Evolutionary conservation across 2,113 vertebrate genomes (phyloP).

Genomic region (Indicator maculatus): DNA sequence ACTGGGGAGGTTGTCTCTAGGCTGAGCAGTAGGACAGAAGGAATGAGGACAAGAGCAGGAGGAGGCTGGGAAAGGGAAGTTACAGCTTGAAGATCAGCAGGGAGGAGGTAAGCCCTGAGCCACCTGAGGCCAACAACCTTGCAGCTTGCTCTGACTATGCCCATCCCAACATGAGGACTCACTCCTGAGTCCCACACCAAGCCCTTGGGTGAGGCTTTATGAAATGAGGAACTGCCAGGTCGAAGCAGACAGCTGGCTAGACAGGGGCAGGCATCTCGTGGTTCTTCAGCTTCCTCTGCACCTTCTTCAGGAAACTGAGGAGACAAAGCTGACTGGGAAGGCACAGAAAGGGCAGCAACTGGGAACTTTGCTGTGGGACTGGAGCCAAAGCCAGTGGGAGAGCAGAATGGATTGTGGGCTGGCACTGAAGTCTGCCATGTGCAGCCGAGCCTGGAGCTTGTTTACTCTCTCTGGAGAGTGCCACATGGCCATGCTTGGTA

Average conservation of each 20-base stretch:
- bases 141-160: background rate
- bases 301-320: background rate
- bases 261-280: background rate
- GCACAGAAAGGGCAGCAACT: background rate
- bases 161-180: background rate
- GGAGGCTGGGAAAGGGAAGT: background rate
- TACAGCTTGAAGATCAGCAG: background rate
- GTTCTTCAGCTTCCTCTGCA: background rate
- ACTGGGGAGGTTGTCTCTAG: background rate
- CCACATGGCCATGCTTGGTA: background rate
- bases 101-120: background rate
- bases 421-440: background rate
- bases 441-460: background rate
- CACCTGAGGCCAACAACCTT: background rate
- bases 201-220: background rate
- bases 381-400: background rate
- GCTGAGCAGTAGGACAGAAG: background rate
- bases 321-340: background rate
- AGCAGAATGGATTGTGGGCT: background rate
- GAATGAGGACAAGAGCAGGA: background rate
- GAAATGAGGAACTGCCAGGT: background rate
- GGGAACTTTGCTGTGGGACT: background rate
- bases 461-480: background rate
- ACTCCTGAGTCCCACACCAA: accelerated
- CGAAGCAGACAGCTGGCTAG: background rate